Evolutionary conservation across 1,140 invertebrate genomes (phyloP), one percentile per base, ranked within the genome.

Genomic region (Conus ventricosus): DNA sequence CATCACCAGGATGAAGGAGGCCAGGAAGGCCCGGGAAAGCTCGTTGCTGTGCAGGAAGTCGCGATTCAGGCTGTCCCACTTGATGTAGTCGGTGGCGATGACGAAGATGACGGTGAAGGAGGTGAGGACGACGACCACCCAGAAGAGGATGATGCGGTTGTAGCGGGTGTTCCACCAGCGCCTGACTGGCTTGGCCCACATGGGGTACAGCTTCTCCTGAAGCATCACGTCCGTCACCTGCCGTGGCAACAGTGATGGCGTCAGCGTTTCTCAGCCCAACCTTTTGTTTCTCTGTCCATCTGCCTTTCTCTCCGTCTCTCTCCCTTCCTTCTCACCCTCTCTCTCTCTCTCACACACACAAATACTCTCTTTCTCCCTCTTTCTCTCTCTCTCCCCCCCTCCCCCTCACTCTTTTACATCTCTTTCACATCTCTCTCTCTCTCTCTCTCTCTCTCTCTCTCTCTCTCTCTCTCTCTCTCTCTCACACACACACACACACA

Each of bases 161-260:
- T 94, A 95, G 8, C 94, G 94, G 13, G 91, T 90, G 54, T 95
- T 93, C 95, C 96, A 96, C 90, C 96, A 95, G 81, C 88, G 90
- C 7, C 96, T 89, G 23, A 95, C 93, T 4, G 90, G 89, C 53
- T 92, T 91, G 3, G 95, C 95, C 96, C 96, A 96, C 57, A 94
- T 90, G 0, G 96, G 96, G 91, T 96, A 96, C 20, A 96, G 92
- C 90, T 95, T 95, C 90, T 96, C 96, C 92, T 96, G 96, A 13
- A 96, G 94, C 96, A 96, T 96, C 92, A 96, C 96, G 90, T 96
- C 96, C 76, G 96, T 96, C 17, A 96, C 96, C 95, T 96, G 93
- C 27, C 7, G 57, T 15, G 15, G 15, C 57, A 60, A 39, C 0
- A 39, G 39, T 39, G 39, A 39, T 39, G 39, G 39, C 39, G 3